These are phyloP conservation scores for Lophius americanus DNA, from an alignment of 2,797 vertebrate species.

Conservation along the genomic window DNA sequence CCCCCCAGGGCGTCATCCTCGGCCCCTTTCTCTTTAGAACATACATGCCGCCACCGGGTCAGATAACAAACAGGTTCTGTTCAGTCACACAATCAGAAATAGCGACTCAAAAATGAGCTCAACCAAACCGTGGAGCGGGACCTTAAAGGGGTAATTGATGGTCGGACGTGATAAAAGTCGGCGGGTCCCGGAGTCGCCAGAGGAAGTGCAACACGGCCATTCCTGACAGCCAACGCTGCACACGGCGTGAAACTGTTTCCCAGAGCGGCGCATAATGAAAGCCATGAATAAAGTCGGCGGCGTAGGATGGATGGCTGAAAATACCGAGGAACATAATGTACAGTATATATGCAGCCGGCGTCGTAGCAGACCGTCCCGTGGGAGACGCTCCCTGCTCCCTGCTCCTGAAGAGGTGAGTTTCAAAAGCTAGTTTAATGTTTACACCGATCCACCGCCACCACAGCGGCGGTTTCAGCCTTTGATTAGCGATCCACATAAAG, in stretches of 20 bases:
- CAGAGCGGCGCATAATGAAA: constrained; percentile 58
- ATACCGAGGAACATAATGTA: constrained; percentile 19
- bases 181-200: constrained; percentile 24
- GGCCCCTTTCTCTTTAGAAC: too few species aligned
- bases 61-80: too few species aligned
- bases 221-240: constrained; percentile 45
- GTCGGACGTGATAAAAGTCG: constrained; percentile 50
- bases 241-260: constrained; percentile 36
- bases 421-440: constrained; percentile 16
- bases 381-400: too few species aligned
- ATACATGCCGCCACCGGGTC: too few species aligned
- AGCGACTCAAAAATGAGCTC: too few species aligned
- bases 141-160: constrained; percentile 45
- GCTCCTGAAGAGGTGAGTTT: not conserved
- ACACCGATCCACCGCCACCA: not conserved
- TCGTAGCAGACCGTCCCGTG: not conserved
- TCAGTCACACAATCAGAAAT: too few species aligned
- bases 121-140: too few species aligned
- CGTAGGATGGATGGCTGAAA: constrained; percentile 15
- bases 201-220: constrained; percentile 38
- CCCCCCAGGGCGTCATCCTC: too few species aligned
- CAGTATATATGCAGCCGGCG: not conserved
- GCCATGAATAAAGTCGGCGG: constrained; percentile 64
- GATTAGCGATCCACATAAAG: not conserved
- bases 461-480: not conserved